These are phyloP conservation scores for Drosophila merina DNA, from an alignment of 2,888 invertebrate genomes.

Conservation along the genomic window DNA sequence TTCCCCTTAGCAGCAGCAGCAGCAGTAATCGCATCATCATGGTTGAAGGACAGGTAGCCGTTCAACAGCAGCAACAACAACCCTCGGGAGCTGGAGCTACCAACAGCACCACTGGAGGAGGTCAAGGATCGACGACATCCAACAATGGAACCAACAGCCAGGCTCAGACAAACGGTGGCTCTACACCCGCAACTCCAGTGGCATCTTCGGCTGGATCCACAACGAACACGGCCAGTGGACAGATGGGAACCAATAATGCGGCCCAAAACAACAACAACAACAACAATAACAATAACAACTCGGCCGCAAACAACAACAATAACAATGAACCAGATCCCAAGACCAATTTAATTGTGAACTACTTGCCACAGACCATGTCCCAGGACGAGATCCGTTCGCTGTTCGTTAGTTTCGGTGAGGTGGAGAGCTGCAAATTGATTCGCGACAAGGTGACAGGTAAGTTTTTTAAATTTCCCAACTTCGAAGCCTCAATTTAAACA, in stretches of 20 bases:
- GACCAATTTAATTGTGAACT: constrained; percentile 97
- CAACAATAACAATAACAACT: constrained; percentile 57
- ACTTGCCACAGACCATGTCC: constrained; percentile 96
- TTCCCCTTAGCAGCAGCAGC: constrained; percentile 49
- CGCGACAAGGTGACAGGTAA: constrained; percentile 97
- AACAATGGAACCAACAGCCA: constrained; percentile 85
- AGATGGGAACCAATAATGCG: constrained; percentile 63
- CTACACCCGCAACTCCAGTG: constrained; percentile 49
- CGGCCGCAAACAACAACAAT: constrained; percentile 68
- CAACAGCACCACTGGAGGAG: constrained; percentile 40
- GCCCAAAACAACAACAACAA: constrained; percentile 65
- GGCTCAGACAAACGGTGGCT: constrained; percentile 84
- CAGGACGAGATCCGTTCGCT: constrained; percentile 97
- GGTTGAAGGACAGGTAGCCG: constrained; percentile 89
- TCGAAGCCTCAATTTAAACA: no score
- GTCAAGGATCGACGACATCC: constrained; percentile 39
- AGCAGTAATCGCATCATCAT: constrained; percentile 67
- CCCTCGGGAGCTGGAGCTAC: constrained; percentile 56
- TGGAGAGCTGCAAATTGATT: constrained; percentile 98
- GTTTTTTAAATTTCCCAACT: constrained; percentile 40
- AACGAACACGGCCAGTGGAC: constrained; percentile 56
- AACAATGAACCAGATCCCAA: constrained; percentile 89
- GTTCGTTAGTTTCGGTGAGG: constrained; percentile 97
- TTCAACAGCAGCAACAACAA: constrained; percentile 84
- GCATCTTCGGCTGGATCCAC: constrained; percentile 45